These are phyloP conservation scores for Pegea sp. DNA, from an alignment of 23 tunicate genomes.

Conservation along the genomic window DNA sequence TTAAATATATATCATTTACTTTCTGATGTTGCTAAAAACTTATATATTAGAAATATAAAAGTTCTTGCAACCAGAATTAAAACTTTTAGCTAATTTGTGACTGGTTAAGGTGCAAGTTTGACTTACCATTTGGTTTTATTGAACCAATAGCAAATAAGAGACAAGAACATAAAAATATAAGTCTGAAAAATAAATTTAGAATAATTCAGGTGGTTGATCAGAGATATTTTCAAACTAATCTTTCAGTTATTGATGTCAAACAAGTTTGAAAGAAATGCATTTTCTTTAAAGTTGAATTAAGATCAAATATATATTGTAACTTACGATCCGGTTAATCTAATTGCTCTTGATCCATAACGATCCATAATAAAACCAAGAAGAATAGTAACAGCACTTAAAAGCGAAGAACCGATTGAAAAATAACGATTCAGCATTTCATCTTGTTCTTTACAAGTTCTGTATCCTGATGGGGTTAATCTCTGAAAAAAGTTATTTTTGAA, in stretches of 20 bases:
- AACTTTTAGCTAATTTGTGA: no score
- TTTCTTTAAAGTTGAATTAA: neutral
- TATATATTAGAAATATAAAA: no score
- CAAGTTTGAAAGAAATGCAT: neutral
- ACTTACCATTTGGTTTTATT: no score
- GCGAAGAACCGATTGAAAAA: constrained; percentile 72
- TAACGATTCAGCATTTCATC: constrained; percentile 76
- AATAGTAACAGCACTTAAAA: constrained; percentile 65
- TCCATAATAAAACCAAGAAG: constrained; percentile 89
- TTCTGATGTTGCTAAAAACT: no score
- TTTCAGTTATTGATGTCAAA: neutral
- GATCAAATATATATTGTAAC: constrained; percentile 1
- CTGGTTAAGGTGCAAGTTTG: no score
- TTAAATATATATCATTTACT: no score
- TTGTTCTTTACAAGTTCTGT: constrained; percentile 53
- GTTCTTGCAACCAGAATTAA: no score
- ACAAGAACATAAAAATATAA: no score
- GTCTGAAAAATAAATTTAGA: no score
- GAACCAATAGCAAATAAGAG: no score
- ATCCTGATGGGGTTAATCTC: constrained; percentile 26
- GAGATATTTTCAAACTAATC: neutral
- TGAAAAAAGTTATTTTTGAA: constrained; percentile 10
- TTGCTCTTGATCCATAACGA: constrained; percentile 79
- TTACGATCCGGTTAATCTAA: constrained; percentile 76
- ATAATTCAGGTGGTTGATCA: neutral